A percentile compares a stretch with the other conserved stretches of the same genome.
phyloP scores from a whole-genome alignment of 2,113 vertebrate species.

The Thryonomys swinderianus region DNA sequence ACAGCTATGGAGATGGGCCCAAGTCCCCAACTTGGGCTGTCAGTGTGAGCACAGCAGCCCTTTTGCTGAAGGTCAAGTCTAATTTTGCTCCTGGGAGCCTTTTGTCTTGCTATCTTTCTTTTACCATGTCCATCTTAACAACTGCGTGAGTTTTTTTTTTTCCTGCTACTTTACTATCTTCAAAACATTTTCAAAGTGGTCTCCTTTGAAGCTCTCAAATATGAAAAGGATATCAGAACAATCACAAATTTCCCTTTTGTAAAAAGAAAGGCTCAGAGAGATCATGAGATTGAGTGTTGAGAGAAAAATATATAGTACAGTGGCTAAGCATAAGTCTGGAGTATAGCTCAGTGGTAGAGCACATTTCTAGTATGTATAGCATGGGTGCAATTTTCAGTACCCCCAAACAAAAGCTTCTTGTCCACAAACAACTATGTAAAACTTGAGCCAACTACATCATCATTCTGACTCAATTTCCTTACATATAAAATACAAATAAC shows the following conservation, averaged over 20 bases:
- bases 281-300: not conserved
- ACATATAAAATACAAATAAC: not conserved
- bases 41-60: constrained; percentile 70
- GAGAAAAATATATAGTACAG: not conserved
- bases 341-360: not conserved
- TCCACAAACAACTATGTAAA: not conserved
- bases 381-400: not conserved
- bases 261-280: constrained; percentile 26
- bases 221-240: not conserved
- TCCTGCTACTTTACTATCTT: constrained; percentile 18
- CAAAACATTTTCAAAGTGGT: constrained; percentile 18
- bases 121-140: constrained; percentile 36
- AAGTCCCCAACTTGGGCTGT: constrained; percentile 78
- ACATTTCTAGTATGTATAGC: too few relatives aligned
- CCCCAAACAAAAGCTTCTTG: not conserved
- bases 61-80: constrained; percentile 75
- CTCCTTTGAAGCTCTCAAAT: not conserved
- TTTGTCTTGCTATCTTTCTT: not conserved
- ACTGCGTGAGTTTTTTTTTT: constrained; percentile 30
- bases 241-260: not conserved
- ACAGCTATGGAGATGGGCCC: constrained; percentile 62
- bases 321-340: not conserved
- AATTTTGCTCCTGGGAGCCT: constrained; percentile 65
- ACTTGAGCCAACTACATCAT: not conserved
- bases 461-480: not conserved